Percentiles rank a stretch among this genome's conserved stretches.
These are phyloP conservation scores for Sphenodon punctatus DNA, from an alignment of 2,797 vertebrate species.

Conservation along the genomic window DNA sequence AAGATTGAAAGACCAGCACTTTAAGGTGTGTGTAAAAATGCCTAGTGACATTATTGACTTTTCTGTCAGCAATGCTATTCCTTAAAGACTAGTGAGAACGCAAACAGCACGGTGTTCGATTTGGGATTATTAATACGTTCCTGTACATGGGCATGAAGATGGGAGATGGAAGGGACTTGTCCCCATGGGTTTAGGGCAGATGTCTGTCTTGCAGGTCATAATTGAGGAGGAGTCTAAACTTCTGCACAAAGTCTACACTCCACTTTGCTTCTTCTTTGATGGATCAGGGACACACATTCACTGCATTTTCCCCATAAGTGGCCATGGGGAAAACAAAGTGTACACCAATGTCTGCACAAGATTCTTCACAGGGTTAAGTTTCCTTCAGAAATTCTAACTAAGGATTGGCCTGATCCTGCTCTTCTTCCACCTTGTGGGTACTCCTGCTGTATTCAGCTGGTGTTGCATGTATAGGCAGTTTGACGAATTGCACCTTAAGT, in stretches of 20 bases:
- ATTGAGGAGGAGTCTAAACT: too few species aligned
- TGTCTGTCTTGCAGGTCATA: too few species aligned
- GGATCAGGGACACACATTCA: too few species aligned
- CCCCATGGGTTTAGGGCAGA: too few species aligned
- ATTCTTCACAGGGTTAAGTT: not conserved
- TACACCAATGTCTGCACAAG: not conserved
- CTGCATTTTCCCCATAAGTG: too few species aligned
- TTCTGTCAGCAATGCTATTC: not conserved
- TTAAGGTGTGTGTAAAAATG: too few species aligned
- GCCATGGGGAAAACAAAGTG: not conserved
- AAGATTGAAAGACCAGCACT: too few species aligned
- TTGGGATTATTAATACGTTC: too few species aligned
- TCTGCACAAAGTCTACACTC: too few species aligned
- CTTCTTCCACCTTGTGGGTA: not conserved
- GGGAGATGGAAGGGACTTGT: too few species aligned
- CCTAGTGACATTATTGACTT: not conserved
- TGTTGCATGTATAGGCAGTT: rapidly evolving
- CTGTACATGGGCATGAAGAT: too few species aligned
- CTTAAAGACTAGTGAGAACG: not conserved
- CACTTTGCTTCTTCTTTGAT: too few species aligned
- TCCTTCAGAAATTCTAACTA: not conserved
- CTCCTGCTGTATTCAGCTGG: not conserved
- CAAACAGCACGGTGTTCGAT: not conserved
- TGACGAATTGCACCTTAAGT: conserved; percentile 2
- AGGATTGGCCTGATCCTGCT: not conserved